Conservation (phyloP, 2,113 vertebrate genomes). For the Nansenia antarctica region DNA sequence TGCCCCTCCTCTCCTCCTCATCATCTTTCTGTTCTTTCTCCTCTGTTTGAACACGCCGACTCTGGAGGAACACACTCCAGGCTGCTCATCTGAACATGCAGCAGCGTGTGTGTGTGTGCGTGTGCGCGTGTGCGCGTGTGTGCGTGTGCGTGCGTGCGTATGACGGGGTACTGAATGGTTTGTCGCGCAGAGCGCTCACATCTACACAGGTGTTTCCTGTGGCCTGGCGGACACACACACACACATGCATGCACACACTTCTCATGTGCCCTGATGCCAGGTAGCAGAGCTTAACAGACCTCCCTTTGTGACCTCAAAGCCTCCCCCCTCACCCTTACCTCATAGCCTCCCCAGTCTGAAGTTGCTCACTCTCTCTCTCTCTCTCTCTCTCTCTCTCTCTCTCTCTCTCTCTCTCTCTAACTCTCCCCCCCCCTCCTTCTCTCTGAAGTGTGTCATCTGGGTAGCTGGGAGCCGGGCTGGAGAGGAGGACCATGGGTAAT, state of each 20-base stretch:
- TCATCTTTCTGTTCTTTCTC: no score
- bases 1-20: no score
- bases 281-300: neutral
- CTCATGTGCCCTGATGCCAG: neutral
- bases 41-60: no score
- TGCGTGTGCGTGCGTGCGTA: neutral
- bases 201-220: constrained; percentile 13
- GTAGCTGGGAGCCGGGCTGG: neutral
- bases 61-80: no score
- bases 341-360: no score
- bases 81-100: neutral
- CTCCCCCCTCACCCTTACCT: no score
- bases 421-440: no score
- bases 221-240: neutral
- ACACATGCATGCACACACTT: neutral
- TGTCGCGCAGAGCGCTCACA: neutral
- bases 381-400: no score
- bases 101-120: neutral
- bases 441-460: no score
- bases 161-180: neutral
- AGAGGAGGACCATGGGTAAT: neutral
- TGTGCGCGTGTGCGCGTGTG: neutral
- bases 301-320: neutral
- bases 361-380: no score
- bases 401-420: no score